Base-by-base conservation (phyloP, 2,113 vertebrate species). In the Eolophus roseicapilla region DNA sequence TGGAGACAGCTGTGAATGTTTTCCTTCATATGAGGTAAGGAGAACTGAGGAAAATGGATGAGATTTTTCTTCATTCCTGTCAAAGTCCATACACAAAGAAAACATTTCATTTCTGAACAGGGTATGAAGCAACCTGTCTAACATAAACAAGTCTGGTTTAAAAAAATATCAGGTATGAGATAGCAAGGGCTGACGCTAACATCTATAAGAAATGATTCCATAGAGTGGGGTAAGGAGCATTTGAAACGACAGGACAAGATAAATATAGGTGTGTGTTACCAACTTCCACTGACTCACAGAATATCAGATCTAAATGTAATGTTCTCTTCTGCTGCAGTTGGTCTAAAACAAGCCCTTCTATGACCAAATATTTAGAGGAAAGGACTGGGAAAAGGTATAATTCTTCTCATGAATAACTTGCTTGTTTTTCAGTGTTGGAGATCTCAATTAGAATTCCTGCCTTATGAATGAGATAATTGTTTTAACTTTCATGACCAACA, bases 1-100 rank as follows among this genome's bases (percentile, higher is more conserved):
- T 10, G 63, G 96, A 91, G 96, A 95, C 93, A 97, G 87, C 81
- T 90, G 79, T 64, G 83, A 96, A 92, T 86, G 86, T 92, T 96
- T 94, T 95, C 95, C 60, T 97, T 94, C 94, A 78, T 77, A 97
- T 97, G 96, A 97, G 92, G 94, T 95, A 96, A 95, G 90, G 95
- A 93, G 86, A 95, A 87, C 94, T 77, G 79, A 95, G 76, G 70
- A 93, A 96, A 97, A 96, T 84, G 62, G 93, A 94, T 94, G 73
- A 92, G 75, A 95, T 97, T 89, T 95, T 97, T 97, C 96, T 97
- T 96, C 82, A 90, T 93, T 91, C 90, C 96, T 97, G 93, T 97
- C 96, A 94, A 94, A 95, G 91, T 82, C 86, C 90, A 92, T 83
- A 85, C 47, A 77, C 47, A 94, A 90, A 90, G 87, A 94, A 89